Evolutionary conservation across 2,888 invertebrate genomes (phyloP), one percentile per base, ranked within the genome.

Genomic region (Tridacna gigas): DNA sequence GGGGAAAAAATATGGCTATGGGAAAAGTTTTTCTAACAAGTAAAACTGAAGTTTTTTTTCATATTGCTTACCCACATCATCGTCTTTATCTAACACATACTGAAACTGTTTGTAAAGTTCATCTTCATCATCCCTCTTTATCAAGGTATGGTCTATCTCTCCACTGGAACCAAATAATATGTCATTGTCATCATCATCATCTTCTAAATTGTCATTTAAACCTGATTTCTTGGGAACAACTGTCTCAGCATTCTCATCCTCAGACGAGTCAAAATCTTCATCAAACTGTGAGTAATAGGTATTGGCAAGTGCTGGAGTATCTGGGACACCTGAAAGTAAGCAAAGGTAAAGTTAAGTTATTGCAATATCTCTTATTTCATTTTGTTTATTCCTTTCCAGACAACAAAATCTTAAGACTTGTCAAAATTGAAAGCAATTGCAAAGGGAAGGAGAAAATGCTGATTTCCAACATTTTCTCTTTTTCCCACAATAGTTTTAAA

Each of bases 201-300:
- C 77, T 18, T 73, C 80, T 26, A 71, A 26, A 65, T 65, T 75
- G 25, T 26, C 74, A 25, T 80, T 56, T 28, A 66, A 67, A 11
- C 66, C 73, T 0, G 51, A 61, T 71, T 74, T 85, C 65, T 73
- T 48, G 37, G 73, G 75, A 63, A 83, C 74, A 0, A 89, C 85
- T 12, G 85, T 88, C 37, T 85, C 79, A 22, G 79, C 84, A 28
- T 82, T 83, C 67, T 86, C 86, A 56, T 86, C 89, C 26, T 82
- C 84, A 13, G 85, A 86, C 22, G 82, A 82, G 12, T 89, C 90
- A 84, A 93, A 93, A 67, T 94, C 94, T 13, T 94, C 94, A 2
- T 92, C 89, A 88, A 91, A 95, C 88, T 94, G 94, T n/a, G 92
- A 92, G 88, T 95, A 95, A 83, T 93, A 95, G 0, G 94, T 93